Evolutionary conservation across 2,888 invertebrate species (phyloP).

Genomic region (Yponomeuta evonymella): DNA sequence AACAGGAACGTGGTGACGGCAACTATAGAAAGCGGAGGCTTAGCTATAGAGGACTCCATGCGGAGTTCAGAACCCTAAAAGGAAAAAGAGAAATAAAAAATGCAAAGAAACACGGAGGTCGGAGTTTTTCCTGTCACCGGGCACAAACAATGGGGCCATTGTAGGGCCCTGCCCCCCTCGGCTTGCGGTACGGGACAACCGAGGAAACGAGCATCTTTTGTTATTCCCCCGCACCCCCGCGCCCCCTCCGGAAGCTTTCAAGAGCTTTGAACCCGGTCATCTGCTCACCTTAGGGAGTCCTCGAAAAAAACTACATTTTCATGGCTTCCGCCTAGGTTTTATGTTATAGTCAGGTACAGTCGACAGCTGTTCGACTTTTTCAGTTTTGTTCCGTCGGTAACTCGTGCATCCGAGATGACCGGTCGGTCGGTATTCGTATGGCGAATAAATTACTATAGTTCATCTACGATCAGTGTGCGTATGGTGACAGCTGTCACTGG

Average conservation of each 20-base stretch:
- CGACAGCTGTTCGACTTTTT: no score
- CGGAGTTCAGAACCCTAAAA: slow-evolving; percentile 36
- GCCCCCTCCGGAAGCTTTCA: slow-evolving; percentile 41
- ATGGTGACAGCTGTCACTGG: no score
- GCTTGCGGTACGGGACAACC: slow-evolving; percentile 42
- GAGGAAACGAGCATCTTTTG: slow-evolving; percentile 76
- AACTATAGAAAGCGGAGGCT: no score
- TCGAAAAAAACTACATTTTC: background rate
- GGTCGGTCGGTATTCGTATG: no score
- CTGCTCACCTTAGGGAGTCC: slow-evolving; percentile 57
- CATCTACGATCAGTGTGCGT: no score
- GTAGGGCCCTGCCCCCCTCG: slow-evolving; percentile 41
- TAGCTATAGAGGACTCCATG: no score
- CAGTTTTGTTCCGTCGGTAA: no score
- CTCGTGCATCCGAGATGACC: no score
- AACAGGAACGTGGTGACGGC: no score
- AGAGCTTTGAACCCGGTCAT: slow-evolving; percentile 71
- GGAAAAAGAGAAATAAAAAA: slow-evolving; percentile 69
- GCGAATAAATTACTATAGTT: no score
- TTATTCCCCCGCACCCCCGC: slow-evolving; percentile 52
- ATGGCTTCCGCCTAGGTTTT: background rate
- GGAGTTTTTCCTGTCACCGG: slow-evolving; percentile 76
- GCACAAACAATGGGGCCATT: slow-evolving; percentile 73
- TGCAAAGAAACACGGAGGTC: slow-evolving; percentile 74
- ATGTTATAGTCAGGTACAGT: no score